Base-by-base conservation (phyloP, 2,888 invertebrate species). In the Ecdyonurus torrentis region DNA sequence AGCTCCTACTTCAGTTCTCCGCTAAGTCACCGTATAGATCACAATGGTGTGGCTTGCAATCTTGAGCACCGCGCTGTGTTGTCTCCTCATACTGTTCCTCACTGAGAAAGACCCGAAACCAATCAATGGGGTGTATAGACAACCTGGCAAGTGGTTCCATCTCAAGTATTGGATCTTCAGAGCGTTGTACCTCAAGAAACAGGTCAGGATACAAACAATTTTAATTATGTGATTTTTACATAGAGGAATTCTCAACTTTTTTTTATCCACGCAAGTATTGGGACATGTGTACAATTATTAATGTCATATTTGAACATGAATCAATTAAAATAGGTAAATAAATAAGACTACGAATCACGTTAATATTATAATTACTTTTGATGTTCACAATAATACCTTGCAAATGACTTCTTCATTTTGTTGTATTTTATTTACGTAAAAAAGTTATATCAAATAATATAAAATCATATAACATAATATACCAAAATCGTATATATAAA, bases 71-170 rank as follows among this genome's bases (percentile, higher is more conserved):
- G 37, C 37, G 5, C 15, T 37, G 37, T 37, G 37, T 15, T 37
- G 37, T 15, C 15, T 37, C 15, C 7, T 37, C 5, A 15, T 37
- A 15, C 37, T 37, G 5, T 37, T 37, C 37, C 15, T 37, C 70
- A 71, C 63, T 71, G 72, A 37, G 15, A 37, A 37, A 37, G 37
- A 37, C 37, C 37, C 37, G n/a, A 65, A 77, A 59, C 80, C 81
- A 3, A 79, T 83, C 61, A 77, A 81, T 55, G 83, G 81, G 1
- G 73, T 85, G 1, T 86, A 86, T 69, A 74, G 76, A 1, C 79
- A 79, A 64, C 80, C 80, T 0, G 84, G 84, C 23, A 82, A 80
- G 72, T 85, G 82, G 81, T 85, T 81, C 71, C 78, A 77, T 65
- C 61, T 84, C 25, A 86, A 86, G 72, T 84, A 83, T 73, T 72